Base-by-base conservation (phyloP, 2,113 vertebrate genomes). In the Brachypodius melanocephalos region DNA sequence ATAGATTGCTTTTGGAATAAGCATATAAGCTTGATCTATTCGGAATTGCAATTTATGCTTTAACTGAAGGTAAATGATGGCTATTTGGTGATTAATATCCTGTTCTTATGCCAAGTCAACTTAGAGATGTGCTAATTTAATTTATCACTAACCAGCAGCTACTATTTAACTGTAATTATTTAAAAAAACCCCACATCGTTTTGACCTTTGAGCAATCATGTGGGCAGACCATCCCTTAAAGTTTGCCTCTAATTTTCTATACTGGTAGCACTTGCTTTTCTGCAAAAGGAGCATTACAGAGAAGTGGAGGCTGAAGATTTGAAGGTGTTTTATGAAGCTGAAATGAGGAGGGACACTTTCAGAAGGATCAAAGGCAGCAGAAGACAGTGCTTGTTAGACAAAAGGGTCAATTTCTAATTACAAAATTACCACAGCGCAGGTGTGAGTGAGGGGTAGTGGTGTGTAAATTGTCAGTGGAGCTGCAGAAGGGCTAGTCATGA, bases 21-120 rank as follows among this genome's bases (percentile, higher is more conserved):
- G 65, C 24, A 51, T 84, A 36, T 67, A 92, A 2, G 14, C 40
- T 84, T 77, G 88, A 90, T 89, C 65, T 89, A 36, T 74, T 73
- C 68, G 67, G 61, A 90, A 68, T 26, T 86, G 61, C 15, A 87
- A 84, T 97, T 94, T 96, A 63, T 92, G 57, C 25, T 96, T 90
- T 71, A 84, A 78, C 65, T 80, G 80, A 93, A 90, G 36, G 61
- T 93, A 95, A 92, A 81, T 78, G 52, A 86, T 89, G 73, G 73
- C 48, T 89, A 36, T 90, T 95, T 83, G 24, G 51, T 89, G 83
- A 96, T 96, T 92, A 89, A 95, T 89, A 78, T 24, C 80, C 40
- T 49, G 12, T 69, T 94, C 65, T 78, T 36, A 67, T 68, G 76
- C 83, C 94, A 95, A 95, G 61, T 77, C 59, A 92, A 86, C 80